Evolutionary conservation across 1,140 invertebrate species (phyloP), one percentile per base, ranked within the genome.

Genomic region (Paramacrobiotus metropolitanus): DNA sequence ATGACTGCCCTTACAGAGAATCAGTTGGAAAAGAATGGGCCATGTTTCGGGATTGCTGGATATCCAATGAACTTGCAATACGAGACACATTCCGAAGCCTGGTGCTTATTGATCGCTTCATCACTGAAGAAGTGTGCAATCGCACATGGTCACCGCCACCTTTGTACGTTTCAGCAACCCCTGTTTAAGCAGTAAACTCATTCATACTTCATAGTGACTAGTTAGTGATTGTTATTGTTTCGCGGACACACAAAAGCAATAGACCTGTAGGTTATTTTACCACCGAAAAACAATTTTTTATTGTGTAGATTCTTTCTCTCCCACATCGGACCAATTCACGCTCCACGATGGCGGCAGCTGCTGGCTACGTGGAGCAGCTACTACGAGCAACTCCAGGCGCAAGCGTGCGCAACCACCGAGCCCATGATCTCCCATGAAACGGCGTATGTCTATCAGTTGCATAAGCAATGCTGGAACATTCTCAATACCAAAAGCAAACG

Each of bases 1-100:
- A n/a, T n/a, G n/a, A n/a, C n/a, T n/a, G n/a, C n/a, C n/a, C n/a
- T n/a, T n/a, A n/a, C n/a, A n/a, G n/a, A n/a, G 48, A 55, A 55
- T 15, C 48, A 9, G 48, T 55, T 4, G 4, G 28, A 20, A 55
- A 55, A 55, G 48, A 55, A 28, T 55, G 48, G 48, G 15, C 15
- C 4, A 55, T 55, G 48, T 55, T 55, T 55, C 48, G 48, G 4
- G 48, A 55, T 24, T 55, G 48, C 48, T 55, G 48, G 48, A 55
- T 55, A 55, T 55, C 48, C 15, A 55, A 55, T 24, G 48, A 55
- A 28, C 15, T 55, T 9, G 48, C 48, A 15, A 9, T 55, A 28
- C 48, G 48, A 20, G 48, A 55, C 24, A 55, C 48, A 15, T 24
- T 55, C 9, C 48, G 48, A 24, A 55, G 28, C 24, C 48, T 55